Evolutionary conservation across 2,113 vertebrate species (phyloP).

Genomic region (Camelus bactrianus): DNA sequence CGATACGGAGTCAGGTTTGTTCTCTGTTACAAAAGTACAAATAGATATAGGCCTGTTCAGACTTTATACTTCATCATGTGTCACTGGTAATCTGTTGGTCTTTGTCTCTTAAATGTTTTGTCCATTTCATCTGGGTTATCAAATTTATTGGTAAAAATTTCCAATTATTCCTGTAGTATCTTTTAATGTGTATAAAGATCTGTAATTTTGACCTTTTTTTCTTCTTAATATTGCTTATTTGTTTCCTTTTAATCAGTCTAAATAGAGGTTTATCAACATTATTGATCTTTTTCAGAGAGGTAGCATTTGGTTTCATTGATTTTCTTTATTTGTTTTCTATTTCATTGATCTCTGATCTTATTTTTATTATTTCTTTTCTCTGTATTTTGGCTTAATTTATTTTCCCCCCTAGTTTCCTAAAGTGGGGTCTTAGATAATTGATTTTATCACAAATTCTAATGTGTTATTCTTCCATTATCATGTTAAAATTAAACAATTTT

Average conservation of each 20-base stretch:
- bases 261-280: not conserved
- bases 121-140: not conserved
- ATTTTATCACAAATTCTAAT: constrained; percentile 17
- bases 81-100: not conserved
- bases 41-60: not conserved
- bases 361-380: not conserved
- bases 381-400: not conserved
- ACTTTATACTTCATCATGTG: not conserved
- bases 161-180: not conserved
- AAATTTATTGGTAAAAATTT: not conserved
- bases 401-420: not conserved
- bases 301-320: constrained; percentile 4
- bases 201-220: not conserved
- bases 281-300: not conserved
- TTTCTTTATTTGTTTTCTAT: not conserved
- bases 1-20: not conserved
- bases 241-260: not conserved
- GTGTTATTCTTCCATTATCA: not conserved
- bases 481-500: not conserved
- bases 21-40: not conserved
- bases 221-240: not conserved
- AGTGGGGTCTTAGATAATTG: not conserved
- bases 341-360: not conserved
- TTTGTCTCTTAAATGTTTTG: not conserved
- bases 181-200: not conserved